These are phyloP conservation scores for Perca schrenkii DNA, from an alignment of 2,113 vertebrate species.

Conservation along the genomic window DNA sequence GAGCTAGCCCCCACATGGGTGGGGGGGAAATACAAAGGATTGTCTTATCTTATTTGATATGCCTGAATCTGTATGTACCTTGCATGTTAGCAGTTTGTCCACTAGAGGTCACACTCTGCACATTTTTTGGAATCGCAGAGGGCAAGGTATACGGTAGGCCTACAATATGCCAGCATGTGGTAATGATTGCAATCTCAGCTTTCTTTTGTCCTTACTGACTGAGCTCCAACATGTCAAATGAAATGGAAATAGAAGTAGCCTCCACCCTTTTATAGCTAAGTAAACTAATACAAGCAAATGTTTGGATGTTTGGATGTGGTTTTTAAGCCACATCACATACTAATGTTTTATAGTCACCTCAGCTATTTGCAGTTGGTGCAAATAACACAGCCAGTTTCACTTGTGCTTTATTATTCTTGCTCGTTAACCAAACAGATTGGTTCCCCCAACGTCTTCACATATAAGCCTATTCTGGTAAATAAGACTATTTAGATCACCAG, in stretches of 20 bases:
- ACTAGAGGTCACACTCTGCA: constrained; percentile 42
- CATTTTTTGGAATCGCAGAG: not conserved
- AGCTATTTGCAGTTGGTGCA: not conserved
- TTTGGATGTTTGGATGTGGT: not conserved
- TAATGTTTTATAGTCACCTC: not conserved
- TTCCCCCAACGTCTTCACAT: not conserved
- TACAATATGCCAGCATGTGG: not conserved
- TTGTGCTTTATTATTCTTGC: not conserved
- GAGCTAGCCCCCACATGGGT: too few species aligned
- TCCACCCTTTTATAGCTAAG: not conserved
- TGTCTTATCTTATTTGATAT: too few species aligned
- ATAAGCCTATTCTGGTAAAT: not conserved
- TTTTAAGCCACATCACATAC: not conserved
- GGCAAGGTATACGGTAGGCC: not conserved
- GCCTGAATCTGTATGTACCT: too few species aligned
- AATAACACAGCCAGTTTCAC: not conserved
- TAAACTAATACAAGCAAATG: not conserved
- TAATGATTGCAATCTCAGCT: not conserved
- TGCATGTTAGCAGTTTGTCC: constrained; percentile 33
- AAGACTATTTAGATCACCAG: constrained; percentile 2
- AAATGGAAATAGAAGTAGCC: not conserved
- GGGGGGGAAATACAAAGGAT: too few species aligned
- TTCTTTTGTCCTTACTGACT: not conserved
- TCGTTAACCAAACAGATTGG: not conserved
- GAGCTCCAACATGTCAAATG: not conserved